Evolutionary conservation across 2,113 vertebrate genomes (phyloP).

Genomic region (Bujurquina vittata): DNA sequence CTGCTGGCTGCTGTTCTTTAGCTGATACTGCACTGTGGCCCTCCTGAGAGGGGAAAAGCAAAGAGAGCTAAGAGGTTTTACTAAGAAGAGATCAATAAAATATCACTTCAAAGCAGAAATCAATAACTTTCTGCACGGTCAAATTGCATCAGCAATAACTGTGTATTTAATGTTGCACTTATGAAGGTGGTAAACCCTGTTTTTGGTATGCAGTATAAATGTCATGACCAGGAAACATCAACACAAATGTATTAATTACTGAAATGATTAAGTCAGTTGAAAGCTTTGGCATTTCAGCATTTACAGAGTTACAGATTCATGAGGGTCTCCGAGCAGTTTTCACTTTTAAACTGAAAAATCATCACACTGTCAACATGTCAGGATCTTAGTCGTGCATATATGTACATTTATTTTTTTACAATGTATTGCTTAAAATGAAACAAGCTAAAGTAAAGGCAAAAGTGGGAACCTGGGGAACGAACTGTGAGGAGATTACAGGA

Average conservation of each 20-base stretch:
- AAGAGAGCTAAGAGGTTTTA: conserved; percentile 5
- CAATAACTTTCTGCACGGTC: conserved; percentile 3
- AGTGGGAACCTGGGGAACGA: conserved; percentile 6
- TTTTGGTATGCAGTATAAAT: conserved; percentile 28
- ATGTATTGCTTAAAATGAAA: neutral
- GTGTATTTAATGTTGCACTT: neutral
- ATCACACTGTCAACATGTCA: neutral
- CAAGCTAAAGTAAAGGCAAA: conserved; percentile 1
- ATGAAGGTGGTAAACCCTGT: conserved; percentile 15
- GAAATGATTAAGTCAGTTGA: conserved; percentile 30
- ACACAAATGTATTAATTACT: conserved; percentile 42
- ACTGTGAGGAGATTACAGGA: neutral
- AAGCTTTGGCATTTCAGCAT: conserved; percentile 17
- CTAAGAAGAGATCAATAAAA: conserved; percentile 40
- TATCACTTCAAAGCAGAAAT: conserved; percentile 32
- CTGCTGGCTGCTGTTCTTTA: conserved; percentile 25
- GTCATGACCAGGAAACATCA: conserved; percentile 12
- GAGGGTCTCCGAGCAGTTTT: neutral
- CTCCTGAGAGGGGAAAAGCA: neutral
- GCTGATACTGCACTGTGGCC: conserved; percentile 34
- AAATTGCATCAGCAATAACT: neutral
- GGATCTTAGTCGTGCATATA: neutral
- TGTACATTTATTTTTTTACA: neutral
- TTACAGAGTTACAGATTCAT: neutral
- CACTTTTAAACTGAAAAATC: conserved; percentile 10